A percentile compares a stretch with the other conserved stretches of the same genome.
Conservation (phyloP, 2,888 invertebrate genomes). For the Piscicola geometra region DNA sequence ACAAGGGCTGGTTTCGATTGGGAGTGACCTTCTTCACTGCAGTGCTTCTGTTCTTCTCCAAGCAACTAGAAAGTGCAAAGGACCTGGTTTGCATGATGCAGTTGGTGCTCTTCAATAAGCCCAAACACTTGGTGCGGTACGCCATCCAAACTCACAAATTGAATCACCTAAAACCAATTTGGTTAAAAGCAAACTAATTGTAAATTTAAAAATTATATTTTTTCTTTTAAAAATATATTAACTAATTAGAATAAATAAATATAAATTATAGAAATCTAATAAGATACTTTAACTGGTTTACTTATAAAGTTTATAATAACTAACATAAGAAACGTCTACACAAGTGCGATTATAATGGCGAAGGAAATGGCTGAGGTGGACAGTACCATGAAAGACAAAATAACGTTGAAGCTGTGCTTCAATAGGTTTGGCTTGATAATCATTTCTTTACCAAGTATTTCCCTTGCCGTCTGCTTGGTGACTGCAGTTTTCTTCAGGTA, state of each 20-base stretch:
- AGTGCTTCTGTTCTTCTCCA: constrained; percentile 45
- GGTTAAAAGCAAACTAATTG: not conserved
- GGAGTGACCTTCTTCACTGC: constrained; percentile 49
- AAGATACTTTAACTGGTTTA: too few species aligned
- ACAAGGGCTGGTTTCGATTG: constrained; percentile 52
- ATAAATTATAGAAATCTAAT: too few species aligned
- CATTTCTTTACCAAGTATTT: constrained; percentile 76
- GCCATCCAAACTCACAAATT: not conserved
- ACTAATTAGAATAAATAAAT: too few species aligned
- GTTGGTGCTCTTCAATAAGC: not conserved
- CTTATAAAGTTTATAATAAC: too few species aligned
- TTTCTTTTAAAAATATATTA: too few species aligned
- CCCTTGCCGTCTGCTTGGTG: constrained; percentile 79
- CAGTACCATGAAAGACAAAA: not conserved
- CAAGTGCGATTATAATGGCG: too few species aligned
- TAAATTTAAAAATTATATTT: too few species aligned
- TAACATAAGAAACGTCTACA: too few species aligned
- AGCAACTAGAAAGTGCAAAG: constrained; percentile 7
- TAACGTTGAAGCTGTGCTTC: constrained; percentile 47
- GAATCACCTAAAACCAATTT: not conserved
- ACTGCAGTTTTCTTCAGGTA: constrained; percentile 84
- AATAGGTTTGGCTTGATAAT: constrained; percentile 73
- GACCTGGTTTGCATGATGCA: not conserved
- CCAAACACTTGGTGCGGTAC: not conserved
- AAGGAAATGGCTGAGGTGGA: not conserved